Conservation (phyloP, 2,888 invertebrate genomes). For the Platycnemis pennipes region DNA sequence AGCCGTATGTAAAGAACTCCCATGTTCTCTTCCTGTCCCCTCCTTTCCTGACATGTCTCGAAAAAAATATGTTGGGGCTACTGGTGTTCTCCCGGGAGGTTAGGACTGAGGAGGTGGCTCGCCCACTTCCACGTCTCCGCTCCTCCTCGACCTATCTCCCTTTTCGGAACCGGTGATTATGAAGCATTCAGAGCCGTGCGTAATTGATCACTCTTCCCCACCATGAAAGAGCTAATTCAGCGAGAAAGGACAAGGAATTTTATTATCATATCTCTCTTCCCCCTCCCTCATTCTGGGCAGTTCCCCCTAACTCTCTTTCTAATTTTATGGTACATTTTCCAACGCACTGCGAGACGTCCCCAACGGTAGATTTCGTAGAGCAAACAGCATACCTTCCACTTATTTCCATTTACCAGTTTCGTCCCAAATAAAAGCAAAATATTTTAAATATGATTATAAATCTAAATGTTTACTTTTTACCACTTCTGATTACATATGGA, state of each 20-base stretch:
- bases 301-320: neutral
- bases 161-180: slow-evolving; percentile 54
- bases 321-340: neutral
- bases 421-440: too few relatives aligned
- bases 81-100: slow-evolving; percentile 20
- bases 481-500: too few relatives aligned
- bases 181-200: slow-evolving; percentile 47
- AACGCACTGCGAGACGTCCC: neutral
- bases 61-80: slow-evolving; percentile 1
- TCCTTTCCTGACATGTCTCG: neutral
- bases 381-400: neutral
- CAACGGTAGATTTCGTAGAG: neutral
- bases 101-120: neutral
- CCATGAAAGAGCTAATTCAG: slow-evolving; percentile 43
- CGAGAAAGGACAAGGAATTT: neutral
- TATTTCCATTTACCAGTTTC: too few relatives aligned
- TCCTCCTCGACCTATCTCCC: neutral
- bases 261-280: slow-evolving; percentile 38
- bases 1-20: slow-evolving; percentile 34
- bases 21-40: neutral
- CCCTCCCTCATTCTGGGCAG: neutral
- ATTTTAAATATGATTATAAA: too few relatives aligned
- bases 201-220: slow-evolving; percentile 50
- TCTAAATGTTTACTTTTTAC: too few relatives aligned
- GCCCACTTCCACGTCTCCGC: neutral